Evolutionary conservation across 2,113 vertebrate species (phyloP), one percentile per base, ranked within the genome.

Genomic region (Prionailurus viverrinus): DNA sequence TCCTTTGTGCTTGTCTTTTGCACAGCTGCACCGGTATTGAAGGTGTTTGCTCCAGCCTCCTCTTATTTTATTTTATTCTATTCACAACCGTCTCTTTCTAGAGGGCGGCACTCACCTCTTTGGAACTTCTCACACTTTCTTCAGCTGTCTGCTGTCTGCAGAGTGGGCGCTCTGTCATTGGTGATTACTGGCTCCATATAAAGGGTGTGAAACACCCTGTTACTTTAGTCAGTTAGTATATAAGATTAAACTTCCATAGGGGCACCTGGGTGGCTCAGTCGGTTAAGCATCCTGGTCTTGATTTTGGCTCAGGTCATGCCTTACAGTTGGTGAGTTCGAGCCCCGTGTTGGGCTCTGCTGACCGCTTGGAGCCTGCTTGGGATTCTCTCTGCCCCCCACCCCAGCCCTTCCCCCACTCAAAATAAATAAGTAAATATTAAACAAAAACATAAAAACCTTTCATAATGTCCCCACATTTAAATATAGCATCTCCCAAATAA

Each of bases 401-500:
- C 21, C 23, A 45, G 58, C 58, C 58, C 21, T 21, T 61, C 21
- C 21, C 58, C 21, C 58, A 8, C 58, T 61, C 58, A 61, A 61
- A 61, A 45, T 45, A 45, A 45, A 45, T 45, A 45, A 45, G 45
- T 61, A 21, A 19, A 61, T 14, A 51, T 51, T 61, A 61, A 23
- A 61, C 6, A 23, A 61, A 61, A 55, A 61, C 21, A 23, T 61
- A 61, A 9, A 61, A 61, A 61, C 58, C 86, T 86, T 91, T 61
- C 58, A 14, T 45, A 58, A 48, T 66, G 15, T 92, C 79, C 61
- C 27, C 68, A 68, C 27, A 45, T 83, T 94, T 94, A 96, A 97
- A 90, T 96, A 81, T 61, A 94, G 76, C 29, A 61, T 83, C 90
- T 95, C 79, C 71, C 80, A 96, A 65, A 74, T 63, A 55, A 93